phyloP scores from a whole-genome alignment of 2,888 invertebrate species.

The Cremastobaeus sp. region DNA sequence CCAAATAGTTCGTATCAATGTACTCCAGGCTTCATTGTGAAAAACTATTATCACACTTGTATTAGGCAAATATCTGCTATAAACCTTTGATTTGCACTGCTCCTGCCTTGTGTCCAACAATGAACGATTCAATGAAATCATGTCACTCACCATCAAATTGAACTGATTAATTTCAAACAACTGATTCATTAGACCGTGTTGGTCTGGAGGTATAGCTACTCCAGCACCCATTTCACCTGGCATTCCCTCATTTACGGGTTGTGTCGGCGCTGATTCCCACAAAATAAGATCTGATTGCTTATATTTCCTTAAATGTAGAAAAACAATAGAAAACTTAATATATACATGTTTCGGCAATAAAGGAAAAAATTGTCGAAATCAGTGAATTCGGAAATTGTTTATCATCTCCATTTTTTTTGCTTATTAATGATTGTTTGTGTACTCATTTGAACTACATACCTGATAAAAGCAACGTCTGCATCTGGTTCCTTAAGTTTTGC shows the following conservation, averaged over 20 bases:
- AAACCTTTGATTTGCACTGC: conserved; percentile 89
- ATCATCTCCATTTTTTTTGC: no score
- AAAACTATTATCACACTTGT: conserved; percentile 99
- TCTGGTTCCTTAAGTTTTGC: no score
- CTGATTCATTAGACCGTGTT: conserved; percentile 93
- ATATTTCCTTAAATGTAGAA: no score
- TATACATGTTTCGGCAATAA: no score
- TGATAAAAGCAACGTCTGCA: no score
- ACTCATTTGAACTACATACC: no score
- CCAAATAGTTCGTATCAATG: conserved; percentile 96
- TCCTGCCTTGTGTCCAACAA: conserved; percentile 95
- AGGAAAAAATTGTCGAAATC: no score
- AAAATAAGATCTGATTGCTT: no score
- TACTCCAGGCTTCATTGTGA: conserved; percentile 99
- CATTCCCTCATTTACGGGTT: conserved; percentile 83
- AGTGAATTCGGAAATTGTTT: no score
- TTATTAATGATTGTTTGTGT: no score
- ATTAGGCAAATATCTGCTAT: conserved; percentile 89
- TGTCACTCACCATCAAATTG: conserved; percentile 97
- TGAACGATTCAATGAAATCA: conserved; percentile 97
- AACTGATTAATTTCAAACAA: conserved; percentile 99
- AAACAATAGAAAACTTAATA: no score
- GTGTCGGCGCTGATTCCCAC: conserved; percentile 87
- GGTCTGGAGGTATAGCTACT: conserved; percentile 92
- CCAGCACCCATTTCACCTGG: conserved; percentile 95